Evolutionary conservation across 2,888 invertebrate genomes (phyloP), one percentile per base, ranked within the genome.

Genomic region (Drosophila mercatorum): DNA sequence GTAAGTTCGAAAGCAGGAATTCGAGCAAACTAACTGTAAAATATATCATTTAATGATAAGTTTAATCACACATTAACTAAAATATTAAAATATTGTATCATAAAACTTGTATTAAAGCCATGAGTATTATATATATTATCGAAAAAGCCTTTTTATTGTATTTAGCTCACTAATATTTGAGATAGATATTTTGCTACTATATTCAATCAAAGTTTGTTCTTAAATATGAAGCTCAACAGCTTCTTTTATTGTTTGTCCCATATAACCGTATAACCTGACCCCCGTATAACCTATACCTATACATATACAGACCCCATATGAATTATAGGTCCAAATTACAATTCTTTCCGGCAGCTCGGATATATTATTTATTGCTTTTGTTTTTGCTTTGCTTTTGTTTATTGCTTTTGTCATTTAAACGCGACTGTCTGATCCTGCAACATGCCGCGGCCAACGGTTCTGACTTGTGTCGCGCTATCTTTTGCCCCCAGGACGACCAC

Each of bases 341-440:
- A 46, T 26, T 46, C 12, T 34, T 17, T 17, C 6, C 11, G 31
- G 10, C 34, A 7, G 8, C 4, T 34, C 22, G 22, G 43, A 22
- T n/a, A 55, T 28, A 41, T 11, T 12, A 6, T 10, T 14, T 31
- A 31, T 31, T 68, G 51, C 62, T 38, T 43, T 67, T 75, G 72
- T 66, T 17, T 17, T 17, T 17, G 17, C 17, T 17, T 17, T 17
- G 6, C 5, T 26, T 26, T 10, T n/a, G n/a, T 10, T 14, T 31
- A 31, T 31, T 67, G 51, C 62, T 38, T 43, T 67, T 75, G 72
- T 66, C 59, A 47, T 34, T 52, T 47, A 57, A 62, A 38, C 60
- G 70, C 61, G 67, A 53, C 40, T 66, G 80, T 47, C 58, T 78
- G 82, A 83, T 84, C 81, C 82, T 68, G 68, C 66, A 49, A 57